Evolutionary conservation across 2,797 vertebrate genomes (phyloP), one percentile per base, ranked within the genome.

Genomic region (Etheostoma perlongum): DNA sequence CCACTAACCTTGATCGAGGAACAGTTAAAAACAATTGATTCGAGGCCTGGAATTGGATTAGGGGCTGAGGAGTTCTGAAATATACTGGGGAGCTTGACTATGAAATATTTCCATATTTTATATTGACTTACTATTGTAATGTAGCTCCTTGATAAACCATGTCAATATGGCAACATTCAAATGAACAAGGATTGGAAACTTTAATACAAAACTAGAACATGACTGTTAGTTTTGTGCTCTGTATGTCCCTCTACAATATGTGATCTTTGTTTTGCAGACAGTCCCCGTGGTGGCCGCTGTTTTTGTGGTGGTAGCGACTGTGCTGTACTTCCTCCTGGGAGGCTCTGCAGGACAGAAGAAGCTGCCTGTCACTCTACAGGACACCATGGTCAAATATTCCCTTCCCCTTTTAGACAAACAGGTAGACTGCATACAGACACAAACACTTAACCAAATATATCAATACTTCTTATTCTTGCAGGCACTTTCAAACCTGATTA

Each of bases 351-450:
- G 55, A 60, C 63, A 60, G 52, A 77, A 79, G 68, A 87, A 78
- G 51, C 64, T 57, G 6, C 91, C 79, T 0, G 53, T 91, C 40
- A 92, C 91, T 30, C 85, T 94, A 59, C 82, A 90, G 63, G 91
- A 93, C 48, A 60, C 89, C 0, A 49, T 14, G 0, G 53, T 86
- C 67, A 94, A 94, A 87, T 93, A 92, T 74, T 51, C 91, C 14
- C 91, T 94, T 7, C 70, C 76, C 8, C 91, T 93, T 0, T 25
- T 88, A 15, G n/a, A 83, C 16, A 94, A 93, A 83, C 82, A 92
- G 90, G 93, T 93, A 46, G 4, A 49, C 23, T 19, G 36, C 36
- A 40, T 12, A 27, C 61, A 62, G 16, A 72, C 49, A 36, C 15
- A 18, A 11, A 46, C 30, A n/a, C 30, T 44, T 40, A 40, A 40